Percentiles rank a stretch among this genome's conserved stretches.
phyloP scores from a whole-genome alignment of 2,113 vertebrate genomes.

The Hepsetus odoe region DNA sequence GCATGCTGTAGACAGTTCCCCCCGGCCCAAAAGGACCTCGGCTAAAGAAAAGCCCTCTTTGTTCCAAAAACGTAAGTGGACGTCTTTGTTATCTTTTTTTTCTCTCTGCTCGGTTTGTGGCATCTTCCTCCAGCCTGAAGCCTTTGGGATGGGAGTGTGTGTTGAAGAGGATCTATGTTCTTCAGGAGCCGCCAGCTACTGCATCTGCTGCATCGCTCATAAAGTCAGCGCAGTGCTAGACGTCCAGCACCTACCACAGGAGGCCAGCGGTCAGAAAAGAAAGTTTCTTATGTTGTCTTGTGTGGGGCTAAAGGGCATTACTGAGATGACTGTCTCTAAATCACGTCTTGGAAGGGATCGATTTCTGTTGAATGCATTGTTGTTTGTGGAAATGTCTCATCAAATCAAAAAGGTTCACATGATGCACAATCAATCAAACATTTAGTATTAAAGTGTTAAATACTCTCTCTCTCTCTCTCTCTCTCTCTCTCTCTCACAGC shows the following conservation, averaged over 20 bases:
- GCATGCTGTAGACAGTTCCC: constrained; percentile 56
- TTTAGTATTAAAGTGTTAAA: too few species aligned
- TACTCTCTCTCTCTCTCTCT: too few species aligned
- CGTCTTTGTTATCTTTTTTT: constrained; percentile 63
- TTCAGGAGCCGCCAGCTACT: constrained; percentile 63
- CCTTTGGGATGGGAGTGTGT: constrained; percentile 62
- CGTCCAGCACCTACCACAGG: constrained; percentile 69
- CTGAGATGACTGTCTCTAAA: neutral
- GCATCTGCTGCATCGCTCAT: constrained; percentile 61
- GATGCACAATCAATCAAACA: neutral
- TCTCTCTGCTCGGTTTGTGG: constrained; percentile 42
- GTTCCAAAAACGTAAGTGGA: constrained; percentile 58
- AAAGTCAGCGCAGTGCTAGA: constrained; percentile 60
- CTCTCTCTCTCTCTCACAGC: too few species aligned
- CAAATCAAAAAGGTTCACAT: neutral
- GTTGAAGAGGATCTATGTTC: constrained; percentile 67
- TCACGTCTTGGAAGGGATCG: neutral
- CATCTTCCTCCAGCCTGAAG: constrained; percentile 69
- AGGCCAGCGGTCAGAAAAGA: constrained; percentile 66
- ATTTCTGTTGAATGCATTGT: neutral
- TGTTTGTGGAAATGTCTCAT: neutral
- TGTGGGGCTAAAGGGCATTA: neutral
- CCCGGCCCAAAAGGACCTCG: constrained; percentile 51
- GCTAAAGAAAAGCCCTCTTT: constrained; percentile 54
- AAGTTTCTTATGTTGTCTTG: constrained; percentile 51